Base-by-base conservation (phyloP, 2,797 vertebrate species). In the Mormyrops boulengeri region DNA sequence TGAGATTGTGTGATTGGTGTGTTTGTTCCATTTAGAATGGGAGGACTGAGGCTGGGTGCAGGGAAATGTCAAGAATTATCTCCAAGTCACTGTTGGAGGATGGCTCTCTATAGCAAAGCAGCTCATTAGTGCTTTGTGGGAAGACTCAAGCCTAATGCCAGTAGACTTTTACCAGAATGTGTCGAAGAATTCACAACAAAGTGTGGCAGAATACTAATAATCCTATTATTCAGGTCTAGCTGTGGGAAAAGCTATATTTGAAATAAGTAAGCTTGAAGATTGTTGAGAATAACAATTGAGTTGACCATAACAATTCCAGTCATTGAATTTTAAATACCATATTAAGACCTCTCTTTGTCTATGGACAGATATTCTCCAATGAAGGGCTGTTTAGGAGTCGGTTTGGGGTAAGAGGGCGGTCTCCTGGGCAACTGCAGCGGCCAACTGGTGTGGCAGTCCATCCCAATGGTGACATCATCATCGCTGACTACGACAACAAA, bases 401-500 rank as follows among this genome's bases (percentile, higher is more conserved):
- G 0, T 99, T 99, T 66, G 99, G 99, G 19, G 96, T 99, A 69
- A 97, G 98, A 69, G 99, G 99, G 53, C 95, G 99, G 85, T 97
- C 98, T 87, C 98, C 99, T 0, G 98, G 99, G 90, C 98, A 99
- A 91, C 93, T 99, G 90, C 99, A 99, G 93, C 93, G 99, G 55
- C 99, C 99, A 17, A 99, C 99, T 0, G 99, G 99, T 1, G 98
- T 99, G n/a, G 97, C 99, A 0, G 96, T 99, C 73, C 99, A 99
- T 91, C 98, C 98, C 47, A 98, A 96, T 17, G 97, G 98, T 88
- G 99, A 99, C 94, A 98, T 99, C 91, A 98, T 99, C 93, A 97
- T 99, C 19, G 99, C 99, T 0, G 99, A 99, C 93, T 99, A 99
- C 3, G 99, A 99, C 94, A 99, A 99, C 93, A 99, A 99, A 91